Evolutionary conservation across 2,113 vertebrate genomes (phyloP), one percentile per base, ranked within the genome.

Genomic region (Gymnorhina tibicen): DNA sequence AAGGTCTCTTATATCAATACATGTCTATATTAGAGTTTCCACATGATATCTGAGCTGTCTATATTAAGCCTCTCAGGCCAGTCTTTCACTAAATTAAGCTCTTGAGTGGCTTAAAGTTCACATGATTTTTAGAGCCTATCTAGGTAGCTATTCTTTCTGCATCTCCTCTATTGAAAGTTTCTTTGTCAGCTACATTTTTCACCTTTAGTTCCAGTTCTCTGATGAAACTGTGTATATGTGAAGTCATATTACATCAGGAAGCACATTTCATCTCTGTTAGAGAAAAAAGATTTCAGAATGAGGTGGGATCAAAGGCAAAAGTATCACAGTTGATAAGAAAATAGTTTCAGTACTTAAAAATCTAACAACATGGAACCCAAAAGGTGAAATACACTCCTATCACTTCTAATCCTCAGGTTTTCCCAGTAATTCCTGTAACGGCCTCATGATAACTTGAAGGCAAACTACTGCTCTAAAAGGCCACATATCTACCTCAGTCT

Each of bases 1-100:
- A 53, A 91, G 75, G 69, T 88, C 83, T 89, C 87, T 92, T 82
- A 62, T 77, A 92, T 90, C 70, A 91, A 91, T 90, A 70, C 77
- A 95, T 47, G 81, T 70, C 86, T 88, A 84, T 93, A 88, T 70
- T 82, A 91, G 96, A 98, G 86, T 96, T 91, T 93, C 92, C 97
- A 98, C 95, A 81, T 96, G 97, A 94, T 79, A 84, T 66, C 88
- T 13, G 35, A 94, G 88, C 94, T 68, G 44, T 95, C 97, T 98
- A 97, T 97, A 97, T 98, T 98, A 98, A 97, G 97, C 64, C 60
- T 91, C 91, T 89, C 60, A 1, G 77, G 85, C 76, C 92, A 90
- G 83, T 47, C 85, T 87, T 95, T 78, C 93, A 91, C 96, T 98
- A 98, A 97, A 97, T 98, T 97, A 98, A 98, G 97, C 96, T 94